A percentile compares a stretch with the other conserved stretches of the same genome.
Evolutionary conservation across 2,797 vertebrate species (phyloP).

Genomic region (Poecilia wingei): DNA sequence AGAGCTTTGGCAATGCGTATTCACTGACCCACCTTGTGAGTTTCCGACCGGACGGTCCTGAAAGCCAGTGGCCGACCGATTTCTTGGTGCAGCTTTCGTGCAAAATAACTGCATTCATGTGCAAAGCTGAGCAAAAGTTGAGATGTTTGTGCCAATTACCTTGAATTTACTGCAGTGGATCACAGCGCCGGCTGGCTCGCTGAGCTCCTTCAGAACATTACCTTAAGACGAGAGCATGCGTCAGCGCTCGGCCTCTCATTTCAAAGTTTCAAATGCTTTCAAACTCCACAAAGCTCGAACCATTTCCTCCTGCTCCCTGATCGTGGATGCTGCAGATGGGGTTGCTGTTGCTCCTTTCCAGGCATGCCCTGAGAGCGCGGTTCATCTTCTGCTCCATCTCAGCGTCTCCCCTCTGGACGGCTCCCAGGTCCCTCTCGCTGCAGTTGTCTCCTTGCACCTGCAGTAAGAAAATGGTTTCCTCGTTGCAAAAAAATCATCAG

Average conservation of each 20-base stretch:
- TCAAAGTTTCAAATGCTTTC: background rate
- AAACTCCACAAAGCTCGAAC: constrained; percentile 55
- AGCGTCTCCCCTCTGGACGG: constrained; percentile 91
- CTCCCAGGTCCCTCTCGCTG: constrained; percentile 87
- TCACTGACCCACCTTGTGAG: background rate
- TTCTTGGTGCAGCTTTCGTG: background rate
- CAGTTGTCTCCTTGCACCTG: constrained; percentile 93
- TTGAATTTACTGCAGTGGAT: constrained; percentile 90
- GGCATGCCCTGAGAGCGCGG: constrained; percentile 88
- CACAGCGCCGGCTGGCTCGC: constrained; percentile 88
- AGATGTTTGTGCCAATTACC: constrained; percentile 66
- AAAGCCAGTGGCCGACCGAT: background rate
- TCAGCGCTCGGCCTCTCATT: constrained; percentile 7
- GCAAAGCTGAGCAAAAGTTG: background rate
- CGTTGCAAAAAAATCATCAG: background rate
- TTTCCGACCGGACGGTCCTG: background rate
- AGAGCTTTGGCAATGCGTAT: background rate
- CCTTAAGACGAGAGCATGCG: constrained; percentile 66
- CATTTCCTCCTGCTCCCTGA: constrained; percentile 93
- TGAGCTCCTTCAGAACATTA: constrained; percentile 93
- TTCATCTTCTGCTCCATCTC: constrained; percentile 99
- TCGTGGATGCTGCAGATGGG: constrained; percentile 94
- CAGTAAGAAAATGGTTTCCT: background rate
- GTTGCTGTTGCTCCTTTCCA: constrained; percentile 84
- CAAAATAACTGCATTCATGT: background rate